Conservation (phyloP, 2,113 vertebrate species). For the Strigops habroptila region DNA sequence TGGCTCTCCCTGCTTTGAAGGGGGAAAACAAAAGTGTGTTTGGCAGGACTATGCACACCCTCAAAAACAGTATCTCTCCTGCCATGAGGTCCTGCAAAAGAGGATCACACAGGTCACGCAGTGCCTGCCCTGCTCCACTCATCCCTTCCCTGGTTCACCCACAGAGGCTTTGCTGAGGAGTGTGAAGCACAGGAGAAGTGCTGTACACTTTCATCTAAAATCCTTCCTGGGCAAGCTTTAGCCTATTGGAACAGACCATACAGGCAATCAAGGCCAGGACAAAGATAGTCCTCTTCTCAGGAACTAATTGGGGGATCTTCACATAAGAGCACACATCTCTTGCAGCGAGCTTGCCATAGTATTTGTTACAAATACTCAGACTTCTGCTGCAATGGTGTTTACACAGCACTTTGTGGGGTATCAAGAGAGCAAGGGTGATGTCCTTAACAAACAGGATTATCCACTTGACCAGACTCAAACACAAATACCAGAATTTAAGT, state of each 20-base stretch:
- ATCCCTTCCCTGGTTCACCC: background rate
- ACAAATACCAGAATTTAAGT: background rate
- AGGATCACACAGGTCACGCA: rapidly evolving
- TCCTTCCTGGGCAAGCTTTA: background rate
- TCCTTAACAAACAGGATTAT: conserved; percentile 12
- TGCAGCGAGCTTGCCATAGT: background rate
- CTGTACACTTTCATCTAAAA: background rate
- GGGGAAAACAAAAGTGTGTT: background rate
- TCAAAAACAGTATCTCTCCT: background rate
- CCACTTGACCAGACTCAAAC: background rate
- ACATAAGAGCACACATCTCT: rapidly evolving
- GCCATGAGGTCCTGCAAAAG: background rate
- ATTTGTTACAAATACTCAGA: background rate
- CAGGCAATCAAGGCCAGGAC: background rate
- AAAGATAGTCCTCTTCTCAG: background rate
- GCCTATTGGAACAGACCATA: rapidly evolving
- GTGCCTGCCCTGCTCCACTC: background rate
- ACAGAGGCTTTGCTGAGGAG: background rate
- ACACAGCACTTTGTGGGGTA: background rate
- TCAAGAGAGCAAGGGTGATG: conserved; percentile 19
- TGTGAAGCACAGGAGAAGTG: background rate
- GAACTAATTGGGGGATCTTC: background rate
- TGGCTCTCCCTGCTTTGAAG: background rate
- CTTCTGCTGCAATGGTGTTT: background rate
- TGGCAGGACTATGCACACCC: background rate